A percentile compares a stretch with the other conserved stretches of the same genome.
phyloP scores from a whole-genome alignment of 1,140 invertebrate species.

The Papilio dardanus region DNA sequence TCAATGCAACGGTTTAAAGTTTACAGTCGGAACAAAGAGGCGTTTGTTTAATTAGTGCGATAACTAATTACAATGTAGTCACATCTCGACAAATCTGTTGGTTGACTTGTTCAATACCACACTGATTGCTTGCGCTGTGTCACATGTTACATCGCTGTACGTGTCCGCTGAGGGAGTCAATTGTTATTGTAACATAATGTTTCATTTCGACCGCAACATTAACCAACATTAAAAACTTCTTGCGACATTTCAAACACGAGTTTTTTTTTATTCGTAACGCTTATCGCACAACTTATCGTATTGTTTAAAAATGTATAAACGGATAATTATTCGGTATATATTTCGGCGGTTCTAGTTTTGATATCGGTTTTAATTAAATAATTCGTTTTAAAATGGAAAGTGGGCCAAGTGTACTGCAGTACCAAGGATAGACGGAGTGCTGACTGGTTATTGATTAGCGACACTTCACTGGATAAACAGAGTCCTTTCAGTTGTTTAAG shows the following conservation, averaged over 20 bases:
- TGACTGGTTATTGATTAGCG: background rate
- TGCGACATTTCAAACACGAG: background rate
- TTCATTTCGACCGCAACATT: background rate
- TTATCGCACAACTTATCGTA: background rate
- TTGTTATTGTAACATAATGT: slow-evolving; percentile 15
- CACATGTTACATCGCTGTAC: background rate
- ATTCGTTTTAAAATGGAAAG: background rate
- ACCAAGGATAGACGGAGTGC: background rate
- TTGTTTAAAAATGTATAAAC: background rate
- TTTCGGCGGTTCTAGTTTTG: background rate
- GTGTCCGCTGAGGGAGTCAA: background rate
- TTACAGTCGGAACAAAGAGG: slow-evolving; percentile 1
- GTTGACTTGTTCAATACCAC: background rate
- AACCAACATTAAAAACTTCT: background rate
- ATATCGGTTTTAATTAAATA: background rate
- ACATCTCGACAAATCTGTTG: background rate
- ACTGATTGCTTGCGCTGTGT: background rate
- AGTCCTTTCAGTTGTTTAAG: background rate
- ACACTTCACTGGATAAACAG: background rate
- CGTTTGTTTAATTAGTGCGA: background rate
- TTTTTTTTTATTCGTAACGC: background rate
- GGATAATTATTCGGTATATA: background rate
- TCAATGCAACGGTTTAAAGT: background rate
- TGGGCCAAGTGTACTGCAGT: background rate
- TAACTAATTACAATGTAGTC: slow-evolving; percentile 15